These are phyloP conservation scores for Rotaria socialis DNA, from an alignment of 2,888 invertebrate species.

Conservation along the genomic window DNA sequence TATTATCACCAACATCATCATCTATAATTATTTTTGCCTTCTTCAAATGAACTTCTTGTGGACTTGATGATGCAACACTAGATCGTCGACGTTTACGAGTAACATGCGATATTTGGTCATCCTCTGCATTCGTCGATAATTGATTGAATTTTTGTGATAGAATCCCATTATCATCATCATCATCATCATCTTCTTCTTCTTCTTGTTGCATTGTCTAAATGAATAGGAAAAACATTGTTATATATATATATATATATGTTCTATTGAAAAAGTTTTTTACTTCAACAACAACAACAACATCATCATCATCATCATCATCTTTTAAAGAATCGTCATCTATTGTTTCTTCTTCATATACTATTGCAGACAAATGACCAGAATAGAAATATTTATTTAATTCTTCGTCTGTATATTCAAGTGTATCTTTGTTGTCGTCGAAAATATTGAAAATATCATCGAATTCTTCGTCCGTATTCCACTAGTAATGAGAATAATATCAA, in stretches of 20 bases:
- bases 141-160: not conserved
- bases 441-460: not conserved
- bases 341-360: not conserved
- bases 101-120: not conserved
- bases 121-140: not conserved
- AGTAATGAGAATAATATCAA: too few species aligned
- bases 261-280: too few species aligned
- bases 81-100: not conserved
- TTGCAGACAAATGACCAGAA: not conserved
- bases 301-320: too few species aligned
- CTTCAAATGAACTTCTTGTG: not conserved
- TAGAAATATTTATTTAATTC: not conserved
- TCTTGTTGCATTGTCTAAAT: not conserved
- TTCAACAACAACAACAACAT: accelerated
- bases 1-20: too few species aligned
- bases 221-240: too few species aligned
- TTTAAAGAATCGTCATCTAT: not conserved
- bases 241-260: too few species aligned
- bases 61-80: not conserved
- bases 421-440: not conserved
- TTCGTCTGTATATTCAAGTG: not conserved
- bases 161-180: too few species aligned
- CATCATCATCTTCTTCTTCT: too few species aligned
- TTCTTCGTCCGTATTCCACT: too few species aligned
- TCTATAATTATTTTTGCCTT: not conserved